Percentiles rank a stretch among this genome's conserved stretches.
Conservation (phyloP, 2,797 vertebrate species). For the Euthynnus affinis region DNA sequence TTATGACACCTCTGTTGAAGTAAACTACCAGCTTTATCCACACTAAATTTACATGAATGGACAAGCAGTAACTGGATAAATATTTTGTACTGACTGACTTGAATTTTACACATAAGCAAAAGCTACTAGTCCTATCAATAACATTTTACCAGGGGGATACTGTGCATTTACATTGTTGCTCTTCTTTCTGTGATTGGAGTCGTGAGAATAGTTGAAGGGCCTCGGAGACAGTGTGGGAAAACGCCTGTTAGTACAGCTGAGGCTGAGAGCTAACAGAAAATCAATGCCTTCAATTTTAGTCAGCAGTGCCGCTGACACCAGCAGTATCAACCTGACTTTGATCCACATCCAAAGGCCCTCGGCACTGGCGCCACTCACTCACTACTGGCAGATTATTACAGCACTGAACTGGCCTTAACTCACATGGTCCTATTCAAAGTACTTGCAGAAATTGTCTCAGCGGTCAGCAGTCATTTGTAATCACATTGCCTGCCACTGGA, state of each 20-base stretch:
- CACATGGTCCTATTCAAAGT: slow-evolving; percentile 17
- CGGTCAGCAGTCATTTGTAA: slow-evolving; percentile 32
- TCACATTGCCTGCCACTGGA: slow-evolving; percentile 8
- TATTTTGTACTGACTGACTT: not conserved
- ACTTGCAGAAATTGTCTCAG: slow-evolving; percentile 13
- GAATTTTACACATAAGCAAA: slow-evolving; percentile 5
- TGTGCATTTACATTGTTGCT: slow-evolving; percentile 18
- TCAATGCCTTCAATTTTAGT: slow-evolving; percentile 70
- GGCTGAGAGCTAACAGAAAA: slow-evolving; percentile 75
- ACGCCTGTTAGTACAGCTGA: slow-evolving; percentile 52
- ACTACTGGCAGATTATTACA: slow-evolving; percentile 46
- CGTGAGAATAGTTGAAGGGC: slow-evolving; percentile 41
- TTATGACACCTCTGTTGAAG: not conserved
- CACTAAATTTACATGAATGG: not conserved
- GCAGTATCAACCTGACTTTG: slow-evolving; percentile 67
- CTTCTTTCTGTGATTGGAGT: slow-evolving; percentile 30
- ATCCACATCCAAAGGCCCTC: slow-evolving; percentile 69
- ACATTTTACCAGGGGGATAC: not conserved
- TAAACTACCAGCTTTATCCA: slow-evolving; percentile 8
- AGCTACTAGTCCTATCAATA: slow-evolving; percentile 6
- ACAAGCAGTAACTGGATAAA: not conserved
- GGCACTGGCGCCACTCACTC: slow-evolving; percentile 43
- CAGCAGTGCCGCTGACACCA: slow-evolving; percentile 59
- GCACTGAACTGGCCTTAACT: slow-evolving; percentile 38
- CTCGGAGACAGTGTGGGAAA: slow-evolving; percentile 63